Evolutionary conservation across 1,140 invertebrate species (phyloP), one percentile per base, ranked within the genome.

Genomic region (Drosophila malerkotliana): DNA sequence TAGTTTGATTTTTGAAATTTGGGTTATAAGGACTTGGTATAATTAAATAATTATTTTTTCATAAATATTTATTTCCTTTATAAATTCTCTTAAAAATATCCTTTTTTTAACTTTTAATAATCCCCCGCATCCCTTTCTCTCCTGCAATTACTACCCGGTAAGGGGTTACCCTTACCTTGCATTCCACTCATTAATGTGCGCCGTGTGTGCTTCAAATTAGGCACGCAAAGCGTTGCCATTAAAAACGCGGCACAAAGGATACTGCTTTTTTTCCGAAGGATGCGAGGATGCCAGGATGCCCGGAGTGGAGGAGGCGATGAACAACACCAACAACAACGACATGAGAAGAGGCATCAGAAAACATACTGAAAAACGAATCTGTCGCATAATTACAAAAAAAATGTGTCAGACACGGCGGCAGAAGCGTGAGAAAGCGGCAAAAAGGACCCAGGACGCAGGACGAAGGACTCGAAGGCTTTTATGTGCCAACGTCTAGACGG

Each of bases 311-410:
- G 48, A 26, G 3, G 57, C 57, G 10, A 24, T 12, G 48, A 21
- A 14, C 10, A 37, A 8, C 51, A 34, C 2, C 9, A 24, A 10
- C 14, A 45, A 39, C 49, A 69, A 63, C 58, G 54, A 58, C 66
- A 28, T 0, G 26, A 5, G 21, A 28, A 44, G 56, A 44, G 54
- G 32, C 21, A 55, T 8, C 56, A 47, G 51, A 37, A 24, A 37
- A 24, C 52, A 15, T 47, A 62, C 30, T 68, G 77, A 61, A 74
- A 74, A 82, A 69, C 62, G 79, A 82, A 82, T 82, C 79, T 82
- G 79, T 82, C 79, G 79, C 79, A 82, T 82, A 78, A 82, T 82
- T 82, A 82, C 79, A 77, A 82, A 82, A 69, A 69, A 81, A 82
- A 82, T 82, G 69, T 82, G 79, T 74, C 79, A 82, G 78, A 69